These are phyloP conservation scores for Pinna nobilis DNA, from an alignment of 1,140 invertebrate species.

Conservation along the genomic window DNA sequence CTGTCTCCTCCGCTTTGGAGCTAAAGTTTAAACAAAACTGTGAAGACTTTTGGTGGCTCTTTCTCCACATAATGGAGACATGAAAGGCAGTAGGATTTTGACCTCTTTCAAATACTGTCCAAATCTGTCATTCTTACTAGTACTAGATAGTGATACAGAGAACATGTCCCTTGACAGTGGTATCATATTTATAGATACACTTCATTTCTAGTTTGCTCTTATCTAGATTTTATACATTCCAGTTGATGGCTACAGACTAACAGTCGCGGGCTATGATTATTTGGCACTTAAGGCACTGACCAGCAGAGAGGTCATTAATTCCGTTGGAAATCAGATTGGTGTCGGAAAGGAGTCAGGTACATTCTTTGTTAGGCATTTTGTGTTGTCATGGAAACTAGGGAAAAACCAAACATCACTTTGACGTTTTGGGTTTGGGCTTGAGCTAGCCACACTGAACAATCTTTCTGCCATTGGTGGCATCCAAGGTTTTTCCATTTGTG, in stretches of 20 bases:
- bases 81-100: not conserved
- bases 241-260: constrained; percentile 93
- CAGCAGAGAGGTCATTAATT: constrained; percentile 85
- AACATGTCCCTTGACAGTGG: too few species aligned
- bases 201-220: too few species aligned
- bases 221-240: too few species aligned
- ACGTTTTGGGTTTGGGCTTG: too few species aligned
- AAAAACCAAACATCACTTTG: not conserved
- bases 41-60: too few species aligned
- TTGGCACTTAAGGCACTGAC: constrained; percentile 93
- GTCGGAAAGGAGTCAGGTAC: constrained; percentile 94
- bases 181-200: too few species aligned
- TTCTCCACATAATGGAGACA: not conserved
- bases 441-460: too few species aligned
- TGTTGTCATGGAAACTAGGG: not conserved
- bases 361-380: not conserved
- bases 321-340: constrained; percentile 98
- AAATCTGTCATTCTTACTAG: too few species aligned
- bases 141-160: too few species aligned
- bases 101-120: not conserved
- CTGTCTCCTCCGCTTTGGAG: too few species aligned
- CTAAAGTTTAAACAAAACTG: too few species aligned
- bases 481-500: not conserved
- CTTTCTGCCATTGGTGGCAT: not conserved
- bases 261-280: constrained; percentile 98